Evolutionary conservation across 1,140 invertebrate species (phyloP), one percentile per base, ranked within the genome.

Genomic region (Ceratitis capitata): DNA sequence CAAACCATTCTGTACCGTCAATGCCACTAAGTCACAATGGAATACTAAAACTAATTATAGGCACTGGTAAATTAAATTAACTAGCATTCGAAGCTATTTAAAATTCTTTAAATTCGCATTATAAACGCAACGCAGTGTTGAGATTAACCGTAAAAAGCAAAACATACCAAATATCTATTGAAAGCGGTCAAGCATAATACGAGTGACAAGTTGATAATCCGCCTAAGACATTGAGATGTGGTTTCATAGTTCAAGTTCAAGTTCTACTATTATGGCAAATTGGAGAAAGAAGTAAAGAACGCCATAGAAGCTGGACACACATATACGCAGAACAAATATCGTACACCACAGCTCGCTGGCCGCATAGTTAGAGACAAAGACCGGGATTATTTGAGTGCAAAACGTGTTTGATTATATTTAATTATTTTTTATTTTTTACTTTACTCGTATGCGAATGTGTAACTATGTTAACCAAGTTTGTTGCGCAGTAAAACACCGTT

Each of bases 401-500:
- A 78, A 78, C 69, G 69, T 39, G 69, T 78, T 47, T 47, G 39
- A 78, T 12, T 39, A 16, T 45, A 42, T 78, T 26, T 35, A 9
- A 26, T 78, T 42, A 78, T 78, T 12, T 78, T 78, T 78, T 78
- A 74, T 78, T 26, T 26, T 45, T 45, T 78, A 45, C 39, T 23
- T n/a, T n/a, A n/a, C n/a, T n/a, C n/a, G n/a, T n/a, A n/a, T n/a
- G n/a, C n/a, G 32, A 61, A 64, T 12, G 26, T 12, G 32, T 1
- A 64, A 64, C 23, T 26, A 64, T 64, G 58, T 26, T 35, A 6
- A 26, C 58, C 58, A 64, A 78, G 35, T 78, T 78, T 78, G 69
- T 42, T 78, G 69, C 69, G 45, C 39, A 78, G 69, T 39, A 78
- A 90, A 89, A 90, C n/a, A 90, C 89, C 89, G 89, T 90, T 90